Evolutionary conservation across 2,888 invertebrate species (phyloP).

Genomic region (Empis livida): DNA sequence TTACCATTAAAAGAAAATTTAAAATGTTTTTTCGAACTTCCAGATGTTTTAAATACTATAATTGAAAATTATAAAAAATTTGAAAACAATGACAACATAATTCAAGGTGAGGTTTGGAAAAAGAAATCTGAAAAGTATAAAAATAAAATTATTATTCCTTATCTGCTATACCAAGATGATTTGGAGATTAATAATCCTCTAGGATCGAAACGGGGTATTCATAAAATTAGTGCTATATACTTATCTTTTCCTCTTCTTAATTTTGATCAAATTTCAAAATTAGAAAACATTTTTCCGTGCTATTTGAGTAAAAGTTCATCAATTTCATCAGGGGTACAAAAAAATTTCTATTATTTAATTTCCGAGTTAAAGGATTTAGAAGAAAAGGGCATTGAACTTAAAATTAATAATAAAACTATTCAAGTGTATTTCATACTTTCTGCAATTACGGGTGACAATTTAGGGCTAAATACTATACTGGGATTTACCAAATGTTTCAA

Average conservation of each 20-base stretch:
- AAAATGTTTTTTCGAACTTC: too few relatives aligned
- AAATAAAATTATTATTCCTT: constrained; percentile 4
- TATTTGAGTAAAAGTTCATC: background rate
- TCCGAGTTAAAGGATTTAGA: background rate
- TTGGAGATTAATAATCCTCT: constrained; percentile 8
- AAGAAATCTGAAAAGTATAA: background rate
- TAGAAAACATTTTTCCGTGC: constrained; percentile 1
- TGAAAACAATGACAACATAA: background rate
- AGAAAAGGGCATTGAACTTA: background rate
- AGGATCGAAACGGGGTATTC: background rate
- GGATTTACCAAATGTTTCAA: background rate
- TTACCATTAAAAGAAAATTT: too few relatives aligned
- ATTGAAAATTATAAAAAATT: constrained; percentile 5
- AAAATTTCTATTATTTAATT: background rate
- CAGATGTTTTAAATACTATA: constrained; percentile 7
- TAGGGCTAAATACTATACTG: background rate
- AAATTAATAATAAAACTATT: background rate
- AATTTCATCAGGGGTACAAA: background rate
- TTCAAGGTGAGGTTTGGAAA: constrained; percentile 5
- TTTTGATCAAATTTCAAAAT: background rate
- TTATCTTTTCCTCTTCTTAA: too few relatives aligned
- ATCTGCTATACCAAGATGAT: constrained; percentile 7
- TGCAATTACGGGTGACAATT: background rate
- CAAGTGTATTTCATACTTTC: background rate
- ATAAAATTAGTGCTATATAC: background rate